These are phyloP conservation scores for Trichonephila clavata DNA, from an alignment of 1,140 invertebrate species.

Conservation along the genomic window DNA sequence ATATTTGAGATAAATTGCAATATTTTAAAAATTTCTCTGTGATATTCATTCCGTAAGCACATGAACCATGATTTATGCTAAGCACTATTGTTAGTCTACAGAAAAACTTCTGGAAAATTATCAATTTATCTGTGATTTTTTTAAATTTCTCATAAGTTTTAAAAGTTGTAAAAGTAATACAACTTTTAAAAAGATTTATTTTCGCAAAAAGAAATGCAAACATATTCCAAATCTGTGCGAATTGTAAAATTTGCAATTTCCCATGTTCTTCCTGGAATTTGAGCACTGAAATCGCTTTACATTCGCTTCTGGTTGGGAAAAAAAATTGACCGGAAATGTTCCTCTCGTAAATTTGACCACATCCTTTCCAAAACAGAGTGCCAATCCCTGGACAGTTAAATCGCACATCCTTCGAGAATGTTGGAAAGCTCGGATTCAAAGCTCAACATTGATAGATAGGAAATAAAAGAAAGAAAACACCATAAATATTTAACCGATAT, in stretches of 20 bases:
- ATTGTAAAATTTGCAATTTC: slow-evolving; percentile 15
- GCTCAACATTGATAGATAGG: slow-evolving; percentile 32
- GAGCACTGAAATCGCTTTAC: slow-evolving; percentile 23
- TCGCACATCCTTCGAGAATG: neutral
- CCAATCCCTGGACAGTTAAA: slow-evolving; percentile 44
- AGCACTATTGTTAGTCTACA: no score
- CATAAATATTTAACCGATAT: slow-evolving; percentile 74
- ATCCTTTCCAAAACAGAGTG: slow-evolving; percentile 22
- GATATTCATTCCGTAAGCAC: no score
- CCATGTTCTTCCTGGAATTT: neutral
- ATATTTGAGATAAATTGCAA: no score
- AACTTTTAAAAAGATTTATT: neutral
- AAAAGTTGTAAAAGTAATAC: neutral
- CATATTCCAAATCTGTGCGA: neutral
- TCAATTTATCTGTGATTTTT: no score
- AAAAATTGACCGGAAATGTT: slow-evolving; percentile 64
- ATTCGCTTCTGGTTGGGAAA: neutral
- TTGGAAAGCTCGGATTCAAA: slow-evolving; percentile 44
- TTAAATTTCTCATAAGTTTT: neutral
- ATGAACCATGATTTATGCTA: no score
- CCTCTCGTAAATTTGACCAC: slow-evolving; percentile 59
- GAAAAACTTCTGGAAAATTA: no score
- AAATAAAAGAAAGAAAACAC: slow-evolving; percentile 36
- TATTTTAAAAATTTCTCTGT: no score
- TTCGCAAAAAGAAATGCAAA: neutral